A percentile compares a stretch with the other conserved stretches of the same genome.
Conservation (phyloP, 2,113 vertebrate genomes). For the Pyrgilauda ruficollis region DNA sequence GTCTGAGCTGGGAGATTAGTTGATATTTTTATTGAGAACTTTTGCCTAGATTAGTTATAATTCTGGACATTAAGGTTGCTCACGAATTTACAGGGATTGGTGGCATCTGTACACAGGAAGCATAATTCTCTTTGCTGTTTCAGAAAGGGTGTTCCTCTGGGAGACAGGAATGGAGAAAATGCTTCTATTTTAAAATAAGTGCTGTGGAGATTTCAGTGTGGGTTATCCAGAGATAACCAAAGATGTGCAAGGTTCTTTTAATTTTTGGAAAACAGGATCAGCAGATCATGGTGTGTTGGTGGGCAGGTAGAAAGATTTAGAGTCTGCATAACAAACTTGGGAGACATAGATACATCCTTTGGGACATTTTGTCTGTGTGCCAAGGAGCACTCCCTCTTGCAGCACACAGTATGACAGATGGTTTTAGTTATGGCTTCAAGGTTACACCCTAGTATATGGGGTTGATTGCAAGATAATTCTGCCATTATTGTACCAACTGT, state of each 20-base stretch:
- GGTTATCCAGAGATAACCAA: neutral
- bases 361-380: neutral
- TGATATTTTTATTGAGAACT: neutral
- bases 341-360: neutral
- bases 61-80: neutral
- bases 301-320: neutral
- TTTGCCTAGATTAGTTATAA: neutral
- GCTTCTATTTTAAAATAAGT: neutral
- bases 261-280: neutral
- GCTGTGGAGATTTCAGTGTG: neutral
- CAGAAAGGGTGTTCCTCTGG: neutral
- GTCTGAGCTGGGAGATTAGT: neutral
- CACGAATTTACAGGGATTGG: neutral
- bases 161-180: neutral
- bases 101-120: neutral
- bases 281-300: neutral
- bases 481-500: neutral
- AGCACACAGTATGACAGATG: neutral
- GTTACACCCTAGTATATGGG: neutral
- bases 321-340: rapidly evolving
- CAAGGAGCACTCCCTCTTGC: neutral
- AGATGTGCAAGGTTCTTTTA: neutral
- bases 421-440: neutral
- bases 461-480: neutral
- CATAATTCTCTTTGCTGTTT: neutral